These are phyloP conservation scores for Anthoptus insignis DNA, from an alignment of 2,888 invertebrate genomes.

Conservation along the genomic window DNA sequence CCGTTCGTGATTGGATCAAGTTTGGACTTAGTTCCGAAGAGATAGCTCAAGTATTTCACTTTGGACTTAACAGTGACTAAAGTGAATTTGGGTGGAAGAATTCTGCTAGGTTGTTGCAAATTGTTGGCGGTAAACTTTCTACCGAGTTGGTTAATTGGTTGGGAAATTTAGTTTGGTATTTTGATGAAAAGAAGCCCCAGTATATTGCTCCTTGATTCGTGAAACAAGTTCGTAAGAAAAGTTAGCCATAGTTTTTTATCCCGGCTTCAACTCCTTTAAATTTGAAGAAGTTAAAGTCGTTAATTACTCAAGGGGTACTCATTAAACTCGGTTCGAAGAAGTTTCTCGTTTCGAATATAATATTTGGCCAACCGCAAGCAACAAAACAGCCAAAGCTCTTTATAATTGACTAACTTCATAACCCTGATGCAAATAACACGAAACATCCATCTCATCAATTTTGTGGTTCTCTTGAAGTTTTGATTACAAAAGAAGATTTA, in stretches of 20 bases:
- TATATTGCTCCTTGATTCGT: slow-evolving; percentile 14
- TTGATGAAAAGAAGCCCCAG: slow-evolving; percentile 33
- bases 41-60: slow-evolving; percentile 36
- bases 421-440: slow-evolving; percentile 26
- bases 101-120: slow-evolving; percentile 32
- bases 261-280: slow-evolving; percentile 3
- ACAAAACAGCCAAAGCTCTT: slow-evolving; percentile 17
- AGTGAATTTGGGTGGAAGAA: slow-evolving; percentile 37
- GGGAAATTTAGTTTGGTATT: slow-evolving; percentile 28
- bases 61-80: slow-evolving; percentile 34
- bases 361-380: slow-evolving; percentile 26
- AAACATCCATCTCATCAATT: slow-evolving; percentile 33
- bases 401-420: slow-evolving; percentile 22
- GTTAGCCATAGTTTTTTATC: slow-evolving; percentile 7
- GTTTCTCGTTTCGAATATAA: slow-evolving; percentile 23
- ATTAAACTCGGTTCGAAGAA: slow-evolving; percentile 17
- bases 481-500: slow-evolving; percentile 14
- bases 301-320: slow-evolving; percentile 7
- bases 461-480: slow-evolving; percentile 20
- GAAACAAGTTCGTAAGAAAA: slow-evolving; percentile 14
- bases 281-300: slow-evolving; percentile 7
- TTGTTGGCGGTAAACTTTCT: slow-evolving; percentile 25
- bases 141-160: slow-evolving; percentile 30
- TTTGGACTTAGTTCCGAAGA: slow-evolving; percentile 25
- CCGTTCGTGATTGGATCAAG: slow-evolving; percentile 25